Conservation (phyloP, 2,113 vertebrate genomes). For the Rallus limicola region DNA sequence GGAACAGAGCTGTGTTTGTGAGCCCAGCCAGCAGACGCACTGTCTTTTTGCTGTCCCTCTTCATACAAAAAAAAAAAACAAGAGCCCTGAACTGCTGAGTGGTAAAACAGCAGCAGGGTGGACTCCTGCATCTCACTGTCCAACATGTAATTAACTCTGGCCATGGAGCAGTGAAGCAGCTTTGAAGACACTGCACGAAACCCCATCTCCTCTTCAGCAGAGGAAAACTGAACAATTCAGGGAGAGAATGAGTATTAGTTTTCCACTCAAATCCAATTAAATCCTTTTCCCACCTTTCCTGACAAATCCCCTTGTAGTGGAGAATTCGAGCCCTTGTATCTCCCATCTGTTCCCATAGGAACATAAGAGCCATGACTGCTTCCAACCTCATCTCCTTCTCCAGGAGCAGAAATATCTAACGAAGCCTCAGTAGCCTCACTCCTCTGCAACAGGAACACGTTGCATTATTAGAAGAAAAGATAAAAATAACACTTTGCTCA, state of each 20-base stretch:
- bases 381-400: not conserved
- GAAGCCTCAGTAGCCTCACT: not conserved
- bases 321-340: not conserved
- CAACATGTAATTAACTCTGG: not conserved
- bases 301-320: not conserved
- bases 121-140: not conserved
- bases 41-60: not conserved
- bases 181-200: not conserved
- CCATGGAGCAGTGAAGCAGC: not conserved
- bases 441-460: not conserved
- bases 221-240: not conserved
- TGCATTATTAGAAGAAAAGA: not conserved
- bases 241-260: not conserved
- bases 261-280: not conserved
- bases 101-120: not conserved
- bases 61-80: not conserved
- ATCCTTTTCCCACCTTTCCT: not conserved
- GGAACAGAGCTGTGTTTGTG: not conserved
- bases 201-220: not conserved
- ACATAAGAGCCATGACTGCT: not conserved
- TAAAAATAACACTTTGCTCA: not conserved
- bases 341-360: slow-evolving; percentile 39
- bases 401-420: not conserved
- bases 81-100: not conserved
- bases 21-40: not conserved